Evolutionary conservation across 92 coral and sea anemone species (phyloP).

Genomic region (Parazoanthus swiftii): DNA sequence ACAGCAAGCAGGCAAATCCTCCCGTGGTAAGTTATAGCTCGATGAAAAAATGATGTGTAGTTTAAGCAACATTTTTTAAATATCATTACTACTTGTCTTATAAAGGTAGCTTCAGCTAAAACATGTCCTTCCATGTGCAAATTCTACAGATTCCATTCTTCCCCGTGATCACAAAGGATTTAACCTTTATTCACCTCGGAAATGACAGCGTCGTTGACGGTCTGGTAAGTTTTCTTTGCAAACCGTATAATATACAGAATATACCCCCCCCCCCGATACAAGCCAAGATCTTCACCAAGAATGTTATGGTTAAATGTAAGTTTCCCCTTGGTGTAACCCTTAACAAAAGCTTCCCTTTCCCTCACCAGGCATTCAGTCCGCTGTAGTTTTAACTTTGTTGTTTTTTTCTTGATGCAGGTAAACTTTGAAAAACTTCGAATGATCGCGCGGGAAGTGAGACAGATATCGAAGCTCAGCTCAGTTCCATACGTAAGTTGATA

Average conservation of each 20-base stretch:
- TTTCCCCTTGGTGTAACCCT: too few relatives aligned
- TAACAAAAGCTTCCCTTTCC: too few relatives aligned
- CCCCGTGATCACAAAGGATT: constrained; percentile 91
- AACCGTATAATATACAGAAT: neutral
- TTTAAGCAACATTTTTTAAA: neutral
- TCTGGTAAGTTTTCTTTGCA: constrained; percentile 63
- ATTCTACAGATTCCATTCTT: constrained; percentile 83
- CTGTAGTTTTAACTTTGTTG: neutral
- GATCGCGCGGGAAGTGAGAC: constrained; percentile 96
- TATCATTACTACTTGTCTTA: neutral
- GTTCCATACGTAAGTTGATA: constrained; percentile 81
- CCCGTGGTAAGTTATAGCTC: constrained; percentile 73
- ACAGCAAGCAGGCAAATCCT: constrained; percentile 80
- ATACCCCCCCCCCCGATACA: neutral
- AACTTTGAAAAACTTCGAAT: constrained; percentile 97
- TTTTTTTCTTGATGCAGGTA: constrained; percentile 54
- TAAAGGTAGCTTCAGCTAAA: neutral
- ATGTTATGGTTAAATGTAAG: too few relatives aligned
- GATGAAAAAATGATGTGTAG: neutral
- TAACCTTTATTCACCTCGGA: constrained; percentile 94
- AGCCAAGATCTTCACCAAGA: too few relatives aligned
- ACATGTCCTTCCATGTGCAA: neutral
- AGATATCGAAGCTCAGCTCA: constrained; percentile 81
- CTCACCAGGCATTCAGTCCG: too few relatives aligned
- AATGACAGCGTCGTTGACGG: constrained; percentile 92